These are phyloP conservation scores for Holacanthella duospinosa DNA, from an alignment of 2,888 invertebrate species.

Conservation along the genomic window DNA sequence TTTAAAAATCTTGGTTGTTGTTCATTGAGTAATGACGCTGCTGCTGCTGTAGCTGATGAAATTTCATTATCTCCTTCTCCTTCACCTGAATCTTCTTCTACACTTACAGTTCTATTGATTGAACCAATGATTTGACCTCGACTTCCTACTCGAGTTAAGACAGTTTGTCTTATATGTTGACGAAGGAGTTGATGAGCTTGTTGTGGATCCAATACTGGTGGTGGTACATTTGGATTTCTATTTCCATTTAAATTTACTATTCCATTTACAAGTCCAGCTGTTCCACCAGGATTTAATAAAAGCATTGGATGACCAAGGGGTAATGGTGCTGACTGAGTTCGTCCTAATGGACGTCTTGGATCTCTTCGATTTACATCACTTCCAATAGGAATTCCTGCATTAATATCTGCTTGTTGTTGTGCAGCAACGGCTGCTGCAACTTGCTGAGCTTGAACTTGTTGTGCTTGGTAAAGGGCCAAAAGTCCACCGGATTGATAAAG, in stretches of 20 bases:
- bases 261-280: conserved; percentile 23
- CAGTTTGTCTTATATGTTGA: conserved; percentile 79
- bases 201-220: conserved; percentile 38
- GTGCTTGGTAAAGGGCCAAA: conserved; percentile 32
- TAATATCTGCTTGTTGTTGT: conserved; percentile 44
- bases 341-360: conserved; percentile 49
- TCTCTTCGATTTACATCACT: conserved; percentile 7
- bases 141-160: conserved; percentile 62
- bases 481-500: conserved; percentile 42
- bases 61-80: conserved; percentile 34
- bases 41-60: conserved; percentile 8
- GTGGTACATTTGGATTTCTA: conserved; percentile 9
- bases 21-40: too few relatives aligned
- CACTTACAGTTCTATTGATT: conserved; percentile 46
- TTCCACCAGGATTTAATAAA: conserved; percentile 26
- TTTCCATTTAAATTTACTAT: conserved; percentile 42
- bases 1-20: conserved; percentile 17
- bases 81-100: conserved; percentile 42
- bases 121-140: conserved; percentile 35
- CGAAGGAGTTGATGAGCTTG: conserved; percentile 36
- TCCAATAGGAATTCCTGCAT: background rate
- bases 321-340: conserved; percentile 88
- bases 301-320: conserved; percentile 82
- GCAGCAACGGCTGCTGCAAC: conserved; percentile 25
- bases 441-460: conserved; percentile 45